Percentiles rank a stretch among this genome's conserved stretches.
Conservation (phyloP, 2,113 vertebrate genomes). For the Glaucidium brasilianum region DNA sequence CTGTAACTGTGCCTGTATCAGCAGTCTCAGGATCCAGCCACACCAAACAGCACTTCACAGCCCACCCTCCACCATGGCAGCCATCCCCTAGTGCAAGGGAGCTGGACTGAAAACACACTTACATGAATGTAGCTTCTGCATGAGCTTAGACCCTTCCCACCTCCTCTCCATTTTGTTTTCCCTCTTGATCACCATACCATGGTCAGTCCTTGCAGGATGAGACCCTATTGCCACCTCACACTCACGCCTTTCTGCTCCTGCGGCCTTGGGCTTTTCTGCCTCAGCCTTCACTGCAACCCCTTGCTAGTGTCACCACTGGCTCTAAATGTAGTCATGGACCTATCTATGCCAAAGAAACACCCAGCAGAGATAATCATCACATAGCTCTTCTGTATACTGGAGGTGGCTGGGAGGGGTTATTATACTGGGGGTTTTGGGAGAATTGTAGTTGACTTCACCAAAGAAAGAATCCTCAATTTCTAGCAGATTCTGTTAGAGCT, state of each 20-base stretch:
- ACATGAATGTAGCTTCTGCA: background rate
- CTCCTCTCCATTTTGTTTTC: background rate
- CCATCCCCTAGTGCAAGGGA: background rate
- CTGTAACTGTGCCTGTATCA: background rate
- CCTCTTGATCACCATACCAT: background rate
- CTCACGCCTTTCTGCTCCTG: background rate
- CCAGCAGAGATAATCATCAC: background rate
- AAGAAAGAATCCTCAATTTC: background rate
- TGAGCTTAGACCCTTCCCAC: background rate
- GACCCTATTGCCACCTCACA: fast-evolving
- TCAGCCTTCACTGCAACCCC: background rate
- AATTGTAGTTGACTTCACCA: background rate
- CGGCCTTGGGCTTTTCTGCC: background rate
- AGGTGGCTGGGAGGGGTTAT: background rate
- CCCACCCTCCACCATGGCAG: background rate
- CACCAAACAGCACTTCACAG: background rate
- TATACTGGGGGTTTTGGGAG: background rate
- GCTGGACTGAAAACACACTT: background rate
- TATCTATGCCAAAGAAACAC: background rate
- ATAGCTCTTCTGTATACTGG: background rate
- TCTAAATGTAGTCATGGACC: background rate
- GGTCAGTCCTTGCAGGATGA: background rate
- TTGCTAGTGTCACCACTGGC: background rate
- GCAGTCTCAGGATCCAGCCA: background rate
- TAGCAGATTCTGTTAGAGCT: background rate